A percentile compares a stretch with the other conserved stretches of the same genome.
Conservation (phyloP, 2,888 invertebrate species). For the Schrankia costaestrigalis region DNA sequence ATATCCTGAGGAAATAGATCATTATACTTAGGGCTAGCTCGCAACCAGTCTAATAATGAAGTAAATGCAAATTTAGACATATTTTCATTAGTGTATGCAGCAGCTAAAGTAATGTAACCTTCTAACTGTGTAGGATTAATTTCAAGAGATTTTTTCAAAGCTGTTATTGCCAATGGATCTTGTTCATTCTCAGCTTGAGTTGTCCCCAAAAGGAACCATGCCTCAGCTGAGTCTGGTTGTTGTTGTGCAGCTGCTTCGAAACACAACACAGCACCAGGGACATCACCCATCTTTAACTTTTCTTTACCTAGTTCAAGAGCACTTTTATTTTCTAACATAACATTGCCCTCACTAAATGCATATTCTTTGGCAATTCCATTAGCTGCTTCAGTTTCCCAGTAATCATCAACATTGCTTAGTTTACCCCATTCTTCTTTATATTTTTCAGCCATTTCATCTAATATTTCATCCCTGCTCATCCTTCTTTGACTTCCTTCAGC, state of each 20-base stretch:
- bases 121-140: conserved; percentile 89
- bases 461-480: conserved; percentile 61
- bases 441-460: conserved; percentile 80
- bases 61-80: conserved; percentile 94
- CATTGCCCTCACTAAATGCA: conserved; percentile 91
- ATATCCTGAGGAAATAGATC: conserved; percentile 83
- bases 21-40: conserved; percentile 89
- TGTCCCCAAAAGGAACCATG: conserved; percentile 93
- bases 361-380: conserved; percentile 84
- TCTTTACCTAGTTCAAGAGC: conserved; percentile 93
- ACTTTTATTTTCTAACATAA: conserved; percentile 87
- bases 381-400: conserved; percentile 83
- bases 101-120: conserved; percentile 94
- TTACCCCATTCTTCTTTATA: conserved; percentile 90
- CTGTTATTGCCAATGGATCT: conserved; percentile 95
- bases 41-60: conserved; percentile 89
- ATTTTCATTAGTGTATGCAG: conserved; percentile 98
- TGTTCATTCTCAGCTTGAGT: conserved; percentile 99
- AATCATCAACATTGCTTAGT: conserved; percentile 82
- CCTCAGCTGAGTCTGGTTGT: conserved; percentile 87
- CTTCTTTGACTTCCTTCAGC: conserved; percentile 59
- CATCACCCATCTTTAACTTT: conserved; percentile 91
- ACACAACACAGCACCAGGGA: conserved; percentile 96
- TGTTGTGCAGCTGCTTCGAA: conserved; percentile 97
- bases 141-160: conserved; percentile 90